Base-by-base conservation (phyloP, 2,113 vertebrate species). In the Gymnorhina tibicen region DNA sequence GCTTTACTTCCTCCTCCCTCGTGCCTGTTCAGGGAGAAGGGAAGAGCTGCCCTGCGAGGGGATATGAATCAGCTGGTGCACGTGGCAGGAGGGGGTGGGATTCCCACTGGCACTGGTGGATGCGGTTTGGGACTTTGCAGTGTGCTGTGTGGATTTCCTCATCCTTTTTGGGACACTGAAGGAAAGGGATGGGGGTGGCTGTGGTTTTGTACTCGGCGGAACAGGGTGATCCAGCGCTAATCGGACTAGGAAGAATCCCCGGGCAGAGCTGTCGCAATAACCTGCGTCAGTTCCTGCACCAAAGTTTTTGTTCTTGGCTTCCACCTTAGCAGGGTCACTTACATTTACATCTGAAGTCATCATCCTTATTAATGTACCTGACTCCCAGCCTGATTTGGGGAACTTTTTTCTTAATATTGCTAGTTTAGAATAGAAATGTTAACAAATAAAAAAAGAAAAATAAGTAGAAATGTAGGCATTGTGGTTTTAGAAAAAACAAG, bases 41-140 rank as follows among this genome's bases (percentile, higher is more conserved):
- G 64, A 44, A 55, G 53, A 47, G 26, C 22, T 3, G 1, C n/a
- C 20, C 33, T 32, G 20, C 30, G 13, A 8, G 0, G 1, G 28
- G 24, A 60, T 9, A 11, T 11, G 39, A 20, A 26, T 41, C 10
- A 0, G 4, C 44, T 32, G 44, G 5, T 39, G 26, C 30, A 11
- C 0, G 0, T 2, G 24, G 23, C 2, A 2, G 1, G 4, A 47
- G 11, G 4, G 46, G 33, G 7, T 70, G 58, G 16, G 30, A 60
- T 69, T 85, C 27, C 52, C 23, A 2, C 13, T 21, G 39, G 16
- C 46, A 16, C 24, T 0, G 0, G 11, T 18, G 49, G 62, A 13
- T 3, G 4, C 2, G 7, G 7, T 49, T 39, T 39, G 33, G 52
- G 53, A 15, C 1, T 0, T 35, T 39, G 58, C 42, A 37, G 28